A percentile compares a stretch with the other conserved stretches of the same genome.
These are phyloP conservation scores for Meghimatium bilineatum DNA, from an alignment of 2,888 invertebrate genomes.

Conservation along the genomic window DNA sequence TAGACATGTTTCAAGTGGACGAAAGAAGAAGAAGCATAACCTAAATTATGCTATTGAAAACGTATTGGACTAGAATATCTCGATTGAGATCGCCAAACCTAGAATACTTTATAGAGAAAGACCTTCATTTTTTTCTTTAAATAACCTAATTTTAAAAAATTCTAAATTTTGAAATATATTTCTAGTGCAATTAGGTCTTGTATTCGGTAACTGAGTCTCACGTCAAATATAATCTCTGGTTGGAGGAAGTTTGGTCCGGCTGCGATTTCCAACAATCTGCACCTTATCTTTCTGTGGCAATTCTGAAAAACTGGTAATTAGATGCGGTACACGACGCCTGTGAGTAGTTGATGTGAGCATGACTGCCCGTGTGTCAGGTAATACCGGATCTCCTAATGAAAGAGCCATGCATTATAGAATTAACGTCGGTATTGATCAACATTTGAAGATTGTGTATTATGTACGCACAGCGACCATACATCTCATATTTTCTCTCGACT, in stretches of 20 bases:
- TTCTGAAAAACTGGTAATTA: not conserved
- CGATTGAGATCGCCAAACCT: too few species aligned
- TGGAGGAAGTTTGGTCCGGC: not conserved
- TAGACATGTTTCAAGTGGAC: too few species aligned
- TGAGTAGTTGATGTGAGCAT: constrained; percentile 5
- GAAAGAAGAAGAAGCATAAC: too few species aligned
- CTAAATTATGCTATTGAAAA: too few species aligned
- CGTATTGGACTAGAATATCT: too few species aligned
- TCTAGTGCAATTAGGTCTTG: not conserved
- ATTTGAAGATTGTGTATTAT: not conserved
- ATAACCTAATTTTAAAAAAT: too few species aligned
- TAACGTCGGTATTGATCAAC: not conserved
- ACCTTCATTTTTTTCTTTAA: too few species aligned
- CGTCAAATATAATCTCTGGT: not conserved
- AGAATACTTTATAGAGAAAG: too few species aligned
- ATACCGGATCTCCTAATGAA: not conserved
- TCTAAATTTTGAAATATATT: not conserved
- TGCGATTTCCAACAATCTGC: not conserved
- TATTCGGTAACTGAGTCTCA: not conserved
- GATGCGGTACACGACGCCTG: not conserved
- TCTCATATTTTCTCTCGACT: not conserved
- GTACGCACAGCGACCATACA: not conserved
- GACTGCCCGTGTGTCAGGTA: constrained; percentile 4
- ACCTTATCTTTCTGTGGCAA: not conserved
- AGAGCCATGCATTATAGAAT: not conserved